Evolutionary conservation across 2,113 vertebrate species (phyloP).

Genomic region (Geococcyx californianus): DNA sequence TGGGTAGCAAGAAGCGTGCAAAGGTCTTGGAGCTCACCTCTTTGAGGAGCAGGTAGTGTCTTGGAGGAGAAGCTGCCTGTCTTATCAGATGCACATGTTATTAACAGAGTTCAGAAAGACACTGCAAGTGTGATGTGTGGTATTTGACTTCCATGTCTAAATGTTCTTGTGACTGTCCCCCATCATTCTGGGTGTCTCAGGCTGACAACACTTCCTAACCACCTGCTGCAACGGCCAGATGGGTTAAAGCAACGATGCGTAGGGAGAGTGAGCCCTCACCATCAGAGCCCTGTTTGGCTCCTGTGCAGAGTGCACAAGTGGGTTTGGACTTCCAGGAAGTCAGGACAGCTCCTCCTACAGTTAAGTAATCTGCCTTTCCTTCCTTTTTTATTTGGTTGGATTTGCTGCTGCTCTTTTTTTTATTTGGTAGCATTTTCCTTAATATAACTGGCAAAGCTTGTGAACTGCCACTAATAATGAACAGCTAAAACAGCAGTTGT

Average conservation of each 20-base stretch:
- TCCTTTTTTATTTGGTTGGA: not conserved
- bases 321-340: not conserved
- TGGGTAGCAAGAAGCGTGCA: fast-evolving
- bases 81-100: fast-evolving
- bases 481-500: not conserved
- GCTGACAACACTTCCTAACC: not conserved
- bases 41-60: fast-evolving
- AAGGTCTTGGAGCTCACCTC: not conserved
- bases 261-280: not conserved
- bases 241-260: not conserved
- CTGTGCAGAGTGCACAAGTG: not conserved
- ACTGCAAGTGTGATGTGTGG: not conserved
- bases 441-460: not conserved
- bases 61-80: not conserved
- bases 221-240: not conserved
- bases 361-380: not conserved
- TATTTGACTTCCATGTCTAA: not conserved
- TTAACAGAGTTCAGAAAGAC: not conserved
- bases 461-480: not conserved
- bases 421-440: not conserved
- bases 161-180: fast-evolving
- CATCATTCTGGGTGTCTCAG: not conserved
- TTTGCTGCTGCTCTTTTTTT: not conserved
- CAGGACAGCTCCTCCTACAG: not conserved
- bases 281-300: not conserved